Conservation (phyloP, 2,888 invertebrate species). For the Drosophila testacea region DNA sequence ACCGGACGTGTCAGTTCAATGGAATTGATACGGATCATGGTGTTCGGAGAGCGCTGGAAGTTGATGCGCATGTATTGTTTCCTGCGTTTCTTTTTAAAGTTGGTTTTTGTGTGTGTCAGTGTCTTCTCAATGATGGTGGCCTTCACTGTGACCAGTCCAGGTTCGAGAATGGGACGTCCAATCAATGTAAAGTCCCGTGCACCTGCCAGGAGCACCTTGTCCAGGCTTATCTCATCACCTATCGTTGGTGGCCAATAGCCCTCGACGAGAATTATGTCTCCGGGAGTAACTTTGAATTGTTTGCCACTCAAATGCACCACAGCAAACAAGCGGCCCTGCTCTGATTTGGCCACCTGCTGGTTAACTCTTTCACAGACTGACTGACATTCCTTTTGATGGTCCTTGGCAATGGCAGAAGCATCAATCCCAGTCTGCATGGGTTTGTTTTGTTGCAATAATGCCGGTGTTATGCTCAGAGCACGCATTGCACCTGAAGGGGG, state of each 20-base stretch:
- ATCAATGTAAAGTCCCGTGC: slow-evolving; percentile 92
- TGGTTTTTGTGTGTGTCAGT: slow-evolving; percentile 91
- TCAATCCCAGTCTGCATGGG: slow-evolving; percentile 35
- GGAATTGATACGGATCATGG: slow-evolving; percentile 91
- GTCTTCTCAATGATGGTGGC: slow-evolving; percentile 95
- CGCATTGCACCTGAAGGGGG: slow-evolving; percentile 70
- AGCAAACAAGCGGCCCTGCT: slow-evolving; percentile 88
- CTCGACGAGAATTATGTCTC: slow-evolving; percentile 93
- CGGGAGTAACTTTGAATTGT: slow-evolving; percentile 93
- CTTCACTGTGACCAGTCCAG: slow-evolving; percentile 90
- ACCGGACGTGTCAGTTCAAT: slow-evolving; percentile 87
- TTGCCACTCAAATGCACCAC: slow-evolving; percentile 92
- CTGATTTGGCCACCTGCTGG: slow-evolving; percentile 64
- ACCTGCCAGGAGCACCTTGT: slow-evolving; percentile 93
- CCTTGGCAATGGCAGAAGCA: slow-evolving; percentile 46
- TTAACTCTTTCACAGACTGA: slow-evolving; percentile 79
- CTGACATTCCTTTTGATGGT: slow-evolving; percentile 68
- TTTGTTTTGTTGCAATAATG: slow-evolving; percentile 63
- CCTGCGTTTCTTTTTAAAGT: slow-evolving; percentile 91
- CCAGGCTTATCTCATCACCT: slow-evolving; percentile 92
- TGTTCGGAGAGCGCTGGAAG: slow-evolving; percentile 89
- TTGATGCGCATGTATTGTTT: slow-evolving; percentile 92
- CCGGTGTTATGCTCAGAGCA: slow-evolving; percentile 68
- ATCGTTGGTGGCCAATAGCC: slow-evolving; percentile 93
- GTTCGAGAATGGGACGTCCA: slow-evolving; percentile 91